Conservation (phyloP, 2,797 vertebrate genomes). For the Brachymystax lenok region DNA sequence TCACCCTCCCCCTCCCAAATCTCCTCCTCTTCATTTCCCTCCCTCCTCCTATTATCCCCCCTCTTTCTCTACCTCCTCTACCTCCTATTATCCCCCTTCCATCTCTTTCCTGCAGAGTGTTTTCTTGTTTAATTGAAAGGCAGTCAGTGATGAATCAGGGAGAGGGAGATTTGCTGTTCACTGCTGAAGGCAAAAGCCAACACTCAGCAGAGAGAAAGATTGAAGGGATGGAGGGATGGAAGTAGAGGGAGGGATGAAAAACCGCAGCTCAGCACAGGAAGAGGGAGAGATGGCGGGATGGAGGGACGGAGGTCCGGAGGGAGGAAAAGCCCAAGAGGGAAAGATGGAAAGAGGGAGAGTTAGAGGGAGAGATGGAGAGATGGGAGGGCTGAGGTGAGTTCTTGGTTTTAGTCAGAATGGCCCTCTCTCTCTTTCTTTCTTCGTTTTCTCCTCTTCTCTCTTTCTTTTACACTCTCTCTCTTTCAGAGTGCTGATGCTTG, state of each 20-base stretch:
- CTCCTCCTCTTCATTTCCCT: neutral
- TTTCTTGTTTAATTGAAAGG: conserved; percentile 14
- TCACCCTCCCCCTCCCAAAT: too few species aligned
- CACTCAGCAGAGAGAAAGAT: neutral
- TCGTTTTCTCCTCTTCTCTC: neutral
- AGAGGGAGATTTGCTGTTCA: conserved; percentile 2
- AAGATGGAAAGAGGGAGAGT: conserved; percentile 4
- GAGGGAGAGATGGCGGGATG: conserved; percentile 32
- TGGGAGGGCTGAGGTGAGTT: neutral
- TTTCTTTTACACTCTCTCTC: neutral
- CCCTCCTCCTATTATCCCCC: neutral
- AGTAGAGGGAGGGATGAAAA: conserved; percentile 28
- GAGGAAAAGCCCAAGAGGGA: conserved; percentile 4
- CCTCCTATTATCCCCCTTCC: neutral
- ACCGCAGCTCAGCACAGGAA: conserved; percentile 37
- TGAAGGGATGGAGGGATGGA: conserved; percentile 1
- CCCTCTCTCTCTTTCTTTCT: neutral
- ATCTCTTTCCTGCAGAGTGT: conserved; percentile 8
- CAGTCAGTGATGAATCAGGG: conserved; percentile 14
- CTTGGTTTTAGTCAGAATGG: neutral
- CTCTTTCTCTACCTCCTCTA: neutral
- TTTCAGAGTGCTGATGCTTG: neutral
- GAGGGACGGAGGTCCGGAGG: conserved; percentile 7
- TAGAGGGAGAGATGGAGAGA: neutral
- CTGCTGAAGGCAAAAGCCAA: neutral